These are phyloP conservation scores for Eupithecia vulgata DNA, from an alignment of 2,888 invertebrate species.

Conservation along the genomic window DNA sequence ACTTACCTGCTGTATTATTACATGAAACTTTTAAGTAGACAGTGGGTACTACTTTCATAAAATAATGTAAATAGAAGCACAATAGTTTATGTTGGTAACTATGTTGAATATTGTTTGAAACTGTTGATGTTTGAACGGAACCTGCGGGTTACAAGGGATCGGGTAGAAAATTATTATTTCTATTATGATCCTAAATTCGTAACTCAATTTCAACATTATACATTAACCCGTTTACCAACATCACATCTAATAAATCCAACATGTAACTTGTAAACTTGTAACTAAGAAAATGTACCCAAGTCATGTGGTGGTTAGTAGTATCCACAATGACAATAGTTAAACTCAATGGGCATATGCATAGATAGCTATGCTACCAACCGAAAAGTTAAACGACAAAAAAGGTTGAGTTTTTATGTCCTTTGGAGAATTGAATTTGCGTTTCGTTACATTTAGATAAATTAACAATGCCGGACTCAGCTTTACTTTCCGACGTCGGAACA, in stretches of 20 bases:
- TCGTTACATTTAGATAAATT: conserved; percentile 52
- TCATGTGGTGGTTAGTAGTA: background rate
- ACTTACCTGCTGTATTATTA: background rate
- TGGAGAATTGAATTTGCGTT: conserved; percentile 52
- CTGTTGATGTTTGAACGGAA: conserved; percentile 17
- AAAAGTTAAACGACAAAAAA: background rate
- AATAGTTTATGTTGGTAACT: background rate
- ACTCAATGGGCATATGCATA: background rate
- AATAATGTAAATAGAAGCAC: background rate
- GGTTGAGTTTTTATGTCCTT: background rate
- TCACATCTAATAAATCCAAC: background rate
- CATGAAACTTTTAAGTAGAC: background rate
- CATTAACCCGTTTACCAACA: conserved; percentile 26
- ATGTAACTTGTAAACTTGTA: background rate
- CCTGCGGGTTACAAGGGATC: conserved; percentile 18
- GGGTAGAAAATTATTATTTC: conserved; percentile 20
- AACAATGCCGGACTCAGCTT: conserved; percentile 34
- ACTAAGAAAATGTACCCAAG: background rate
- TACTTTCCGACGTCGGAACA: conserved; percentile 21
- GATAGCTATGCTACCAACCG: background rate
- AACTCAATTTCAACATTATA: conserved; percentile 9
- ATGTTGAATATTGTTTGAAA: conserved; percentile 11
- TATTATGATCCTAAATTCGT: conserved; percentile 7
- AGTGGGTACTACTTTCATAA: background rate
- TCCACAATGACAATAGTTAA: background rate